Conservation (phyloP, 2,888 invertebrate species). For the Volucella bombylans region DNA sequence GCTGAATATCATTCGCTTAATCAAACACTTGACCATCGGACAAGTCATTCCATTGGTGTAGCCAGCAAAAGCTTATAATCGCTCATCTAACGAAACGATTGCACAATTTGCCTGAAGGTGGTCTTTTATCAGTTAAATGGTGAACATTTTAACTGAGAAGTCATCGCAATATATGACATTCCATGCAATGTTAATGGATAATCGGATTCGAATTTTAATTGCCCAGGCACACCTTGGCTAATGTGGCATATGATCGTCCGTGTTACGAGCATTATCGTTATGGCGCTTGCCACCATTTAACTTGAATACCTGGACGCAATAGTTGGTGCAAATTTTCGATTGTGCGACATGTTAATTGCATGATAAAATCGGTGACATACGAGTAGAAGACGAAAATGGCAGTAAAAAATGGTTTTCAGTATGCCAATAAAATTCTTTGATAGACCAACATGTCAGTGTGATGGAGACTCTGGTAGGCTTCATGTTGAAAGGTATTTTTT, state of each 20-base stretch:
- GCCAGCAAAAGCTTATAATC: constrained; percentile 7
- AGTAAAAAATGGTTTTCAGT: too few relatives aligned
- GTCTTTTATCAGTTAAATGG: constrained; percentile 62
- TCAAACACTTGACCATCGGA: constrained; percentile 65
- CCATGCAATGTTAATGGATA: constrained; percentile 60
- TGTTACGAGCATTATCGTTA: constrained; percentile 21
- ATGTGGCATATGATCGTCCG: constrained; percentile 56
- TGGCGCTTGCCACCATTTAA: not conserved
- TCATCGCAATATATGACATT: constrained; percentile 42
- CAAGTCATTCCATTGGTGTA: constrained; percentile 37
- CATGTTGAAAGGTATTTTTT: too few relatives aligned
- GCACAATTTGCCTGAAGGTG: constrained; percentile 38
- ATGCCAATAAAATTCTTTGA: too few relatives aligned
- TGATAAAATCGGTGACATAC: too few relatives aligned
- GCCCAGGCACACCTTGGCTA: constrained; percentile 58
- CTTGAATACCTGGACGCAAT: not conserved
- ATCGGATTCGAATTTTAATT: constrained; percentile 63
- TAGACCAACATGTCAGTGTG: too few relatives aligned
- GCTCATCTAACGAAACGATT: constrained; percentile 30
- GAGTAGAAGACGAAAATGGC: too few relatives aligned
- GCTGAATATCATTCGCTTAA: constrained; percentile 61
- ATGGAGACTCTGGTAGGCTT: too few relatives aligned
- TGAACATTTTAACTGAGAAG: constrained; percentile 56
- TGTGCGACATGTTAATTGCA: too few relatives aligned
- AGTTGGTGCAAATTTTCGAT: not conserved